Conservation (phyloP, 2,888 invertebrate genomes). For the Lasioglossum vierecki region DNA sequence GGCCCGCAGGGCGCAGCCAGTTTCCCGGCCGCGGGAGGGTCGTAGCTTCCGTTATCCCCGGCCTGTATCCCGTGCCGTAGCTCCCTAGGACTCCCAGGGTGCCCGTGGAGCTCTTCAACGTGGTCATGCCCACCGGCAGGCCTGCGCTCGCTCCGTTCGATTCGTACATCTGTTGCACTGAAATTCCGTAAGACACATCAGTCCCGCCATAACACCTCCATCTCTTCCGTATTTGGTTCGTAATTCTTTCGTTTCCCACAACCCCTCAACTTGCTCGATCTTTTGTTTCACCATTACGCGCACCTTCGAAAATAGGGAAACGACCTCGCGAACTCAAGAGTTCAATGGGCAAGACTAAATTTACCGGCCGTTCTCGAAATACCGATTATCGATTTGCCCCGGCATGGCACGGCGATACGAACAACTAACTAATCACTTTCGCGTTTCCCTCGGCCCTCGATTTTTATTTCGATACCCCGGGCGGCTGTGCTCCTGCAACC, state of each 20-base stretch:
- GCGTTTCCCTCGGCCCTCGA: constrained; percentile 38
- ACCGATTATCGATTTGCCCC: constrained; percentile 48
- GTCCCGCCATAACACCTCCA: constrained; percentile 77
- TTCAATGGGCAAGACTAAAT: constrained; percentile 21
- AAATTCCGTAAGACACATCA: constrained; percentile 84
- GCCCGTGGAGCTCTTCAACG: constrained; percentile 85
- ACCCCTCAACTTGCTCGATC: background rate
- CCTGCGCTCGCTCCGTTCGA: constrained; percentile 88
- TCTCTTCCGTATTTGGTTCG: constrained; percentile 52
- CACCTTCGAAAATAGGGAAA: constrained; percentile 21
- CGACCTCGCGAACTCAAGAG: background rate
- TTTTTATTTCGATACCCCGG: constrained; percentile 34
- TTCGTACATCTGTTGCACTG: constrained; percentile 92
- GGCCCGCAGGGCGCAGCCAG: constrained; percentile 98
- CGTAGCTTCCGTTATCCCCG: constrained; percentile 83
- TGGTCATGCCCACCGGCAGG: constrained; percentile 83
- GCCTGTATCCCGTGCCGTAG: constrained; percentile 81
- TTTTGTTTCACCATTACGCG: background rate
- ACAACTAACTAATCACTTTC: constrained; percentile 55
- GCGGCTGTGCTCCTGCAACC: constrained; percentile 14
- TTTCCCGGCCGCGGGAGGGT: constrained; percentile 91
- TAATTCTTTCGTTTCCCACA: background rate
- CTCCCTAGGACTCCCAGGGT: constrained; percentile 85
- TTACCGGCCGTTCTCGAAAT: constrained; percentile 19
- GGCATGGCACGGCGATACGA: constrained; percentile 31